Evolutionary conservation across 1,140 invertebrate genomes (phyloP), one percentile per base, ranked within the genome.

Genomic region (Monochamus saltuarius): DNA sequence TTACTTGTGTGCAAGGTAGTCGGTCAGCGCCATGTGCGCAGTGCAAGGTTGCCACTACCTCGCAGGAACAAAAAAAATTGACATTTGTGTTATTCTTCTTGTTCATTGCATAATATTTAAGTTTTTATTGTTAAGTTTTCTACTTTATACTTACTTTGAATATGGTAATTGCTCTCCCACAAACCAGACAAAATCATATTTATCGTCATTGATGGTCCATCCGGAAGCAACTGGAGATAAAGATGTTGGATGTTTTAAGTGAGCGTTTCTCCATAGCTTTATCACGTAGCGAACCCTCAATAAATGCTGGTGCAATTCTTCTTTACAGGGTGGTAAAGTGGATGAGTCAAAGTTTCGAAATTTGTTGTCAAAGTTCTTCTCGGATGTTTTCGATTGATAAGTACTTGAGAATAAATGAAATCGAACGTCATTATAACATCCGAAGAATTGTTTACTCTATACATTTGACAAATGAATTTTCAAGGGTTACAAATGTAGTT

Each of bases 381-480:
- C 19, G 10, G 35, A 14, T 4, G 46, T 56, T 56, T 61, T 61
- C n/a, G 43, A 61, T 49, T 47, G 6, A 51, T 22, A 62, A 10
- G 43, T 62, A 52, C 11, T 52, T 29, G 45, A 57, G 36, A 47
- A 62, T 40, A 61, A 50, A 43, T 56, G 7, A 38, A 46, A 56
- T 61, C 17, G 38, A 35, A 59, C 45, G 14, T 43, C 19, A 42
- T 51, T 56, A 13, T n/a, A n/a, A n/a, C n/a, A 58, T 42, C 36
- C 4, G 9, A 52, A 42, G 7, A 39, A 57, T 53, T 40, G 8
- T 42, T 17, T 13, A 14, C 19, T 37, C 53, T 49, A 38, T 61
- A 61, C 10, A 61, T n/a, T n/a, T n/a, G n/a, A n/a, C n/a, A n/a
- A n/a, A n/a, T n/a, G 46, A 55, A 22, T 57, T 57, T 17, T 57